Conservation (phyloP, 2,797 vertebrate genomes). For the Allenopithecus nigroviridis region DNA sequence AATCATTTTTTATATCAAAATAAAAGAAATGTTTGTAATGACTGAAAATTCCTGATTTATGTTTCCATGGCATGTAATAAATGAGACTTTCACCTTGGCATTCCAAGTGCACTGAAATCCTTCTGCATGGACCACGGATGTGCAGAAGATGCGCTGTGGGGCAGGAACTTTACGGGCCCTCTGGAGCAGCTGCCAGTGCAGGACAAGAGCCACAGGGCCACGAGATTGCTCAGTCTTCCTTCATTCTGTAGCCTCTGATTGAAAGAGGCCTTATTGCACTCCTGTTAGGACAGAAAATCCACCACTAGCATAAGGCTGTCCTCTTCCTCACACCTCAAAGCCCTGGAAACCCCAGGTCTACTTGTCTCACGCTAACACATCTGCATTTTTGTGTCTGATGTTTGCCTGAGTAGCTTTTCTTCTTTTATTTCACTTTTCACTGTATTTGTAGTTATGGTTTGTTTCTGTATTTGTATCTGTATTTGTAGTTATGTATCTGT, state of each 20-base stretch:
- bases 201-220: too few species aligned
- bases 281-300: too few species aligned
- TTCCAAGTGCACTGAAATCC: accelerated
- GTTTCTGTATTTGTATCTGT: background rate
- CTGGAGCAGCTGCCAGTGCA: background rate
- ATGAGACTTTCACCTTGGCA: accelerated
- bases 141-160: accelerated
- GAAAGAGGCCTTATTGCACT: accelerated
- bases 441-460: background rate
- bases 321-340: background rate
- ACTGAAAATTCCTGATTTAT: accelerated
- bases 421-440: background rate
- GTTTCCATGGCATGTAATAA: accelerated
- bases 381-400: background rate
- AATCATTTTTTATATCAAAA: background rate
- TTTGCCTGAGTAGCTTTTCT: background rate
- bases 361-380: too few species aligned
- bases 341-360: background rate
- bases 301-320: accelerated
- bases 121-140: accelerated
- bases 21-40: background rate
- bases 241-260: background rate
- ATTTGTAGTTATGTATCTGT: background rate
- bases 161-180: accelerated
- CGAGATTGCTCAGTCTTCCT: background rate